Conservation (phyloP, 2,888 invertebrate species). For the Synanthedon vespiformis region DNA sequence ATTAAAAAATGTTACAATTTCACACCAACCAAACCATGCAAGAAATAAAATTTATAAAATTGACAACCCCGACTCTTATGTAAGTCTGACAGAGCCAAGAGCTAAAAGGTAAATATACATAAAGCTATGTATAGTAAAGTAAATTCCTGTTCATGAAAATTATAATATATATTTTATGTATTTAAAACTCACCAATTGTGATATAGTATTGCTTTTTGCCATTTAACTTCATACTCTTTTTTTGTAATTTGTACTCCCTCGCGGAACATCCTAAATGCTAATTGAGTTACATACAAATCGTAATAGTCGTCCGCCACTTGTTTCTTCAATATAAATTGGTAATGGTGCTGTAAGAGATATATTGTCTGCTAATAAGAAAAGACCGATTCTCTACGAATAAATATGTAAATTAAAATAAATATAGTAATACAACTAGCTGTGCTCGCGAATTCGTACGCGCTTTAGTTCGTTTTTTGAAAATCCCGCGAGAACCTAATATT, state of each 20-base stretch:
- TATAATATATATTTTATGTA: too few relatives aligned
- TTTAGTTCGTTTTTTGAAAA: too few relatives aligned
- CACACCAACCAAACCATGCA: too few relatives aligned
- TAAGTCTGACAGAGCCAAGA: too few relatives aligned
- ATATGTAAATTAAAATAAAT: background rate
- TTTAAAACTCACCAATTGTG: conserved; percentile 46
- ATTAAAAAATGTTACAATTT: background rate
- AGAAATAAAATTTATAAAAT: background rate
- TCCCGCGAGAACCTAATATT: too few relatives aligned
- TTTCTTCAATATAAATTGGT: conserved; percentile 60
- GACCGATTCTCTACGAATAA: background rate
- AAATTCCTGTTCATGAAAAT: too few relatives aligned
- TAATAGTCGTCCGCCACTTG: conserved; percentile 81
- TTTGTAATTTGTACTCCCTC: conserved; percentile 47
- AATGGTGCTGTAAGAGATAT: conserved; percentile 42
- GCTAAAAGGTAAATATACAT: too few relatives aligned
- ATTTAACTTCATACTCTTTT: conserved; percentile 57
- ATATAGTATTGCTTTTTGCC: conserved; percentile 51
- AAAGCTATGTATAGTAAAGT: too few relatives aligned
- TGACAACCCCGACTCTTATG: background rate
- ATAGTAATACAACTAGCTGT: too few relatives aligned
- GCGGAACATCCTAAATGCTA: conserved; percentile 63
- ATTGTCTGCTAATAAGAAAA: background rate
- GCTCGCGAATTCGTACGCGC: too few relatives aligned
- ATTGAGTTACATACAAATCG: conserved; percentile 71